Percentiles rank a stretch among this genome's conserved stretches.
phyloP scores from a whole-genome alignment of 1,140 invertebrate species.

The Cataglyphis hispanica region DNA sequence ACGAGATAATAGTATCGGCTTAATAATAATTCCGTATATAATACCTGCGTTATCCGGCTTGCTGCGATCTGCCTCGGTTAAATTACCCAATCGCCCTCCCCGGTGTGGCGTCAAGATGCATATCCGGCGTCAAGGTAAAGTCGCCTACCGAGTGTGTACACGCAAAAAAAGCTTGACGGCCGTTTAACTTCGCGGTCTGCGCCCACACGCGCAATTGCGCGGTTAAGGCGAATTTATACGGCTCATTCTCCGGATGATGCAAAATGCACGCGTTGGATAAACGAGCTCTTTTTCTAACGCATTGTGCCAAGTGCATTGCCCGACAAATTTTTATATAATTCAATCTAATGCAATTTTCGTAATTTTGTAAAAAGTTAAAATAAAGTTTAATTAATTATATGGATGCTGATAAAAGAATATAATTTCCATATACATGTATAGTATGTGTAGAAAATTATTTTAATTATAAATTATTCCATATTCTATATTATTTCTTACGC shows the following conservation, averaged over 20 bases:
- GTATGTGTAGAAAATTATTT: background rate
- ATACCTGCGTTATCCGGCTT: background rate
- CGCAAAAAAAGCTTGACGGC: slow-evolving; percentile 36
- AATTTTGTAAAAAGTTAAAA: background rate
- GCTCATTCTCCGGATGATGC: slow-evolving; percentile 8
- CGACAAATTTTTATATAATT: background rate
- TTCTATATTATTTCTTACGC: no score
- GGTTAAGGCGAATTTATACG: slow-evolving; percentile 48
- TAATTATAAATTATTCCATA: background rate
- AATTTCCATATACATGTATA: background rate
- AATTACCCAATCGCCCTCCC: slow-evolving; percentile 38
- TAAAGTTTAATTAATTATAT: background rate
- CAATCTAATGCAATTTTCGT: background rate
- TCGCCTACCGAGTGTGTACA: slow-evolving; percentile 45
- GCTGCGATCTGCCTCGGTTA: slow-evolving; percentile 21
- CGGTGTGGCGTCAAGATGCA: slow-evolving; percentile 18
- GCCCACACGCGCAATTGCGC: slow-evolving; percentile 49
- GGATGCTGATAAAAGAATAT: background rate
- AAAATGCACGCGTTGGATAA: background rate
- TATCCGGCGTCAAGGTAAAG: slow-evolving; percentile 42
- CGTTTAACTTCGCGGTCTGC: slow-evolving; percentile 34
- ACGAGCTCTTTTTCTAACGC: slow-evolving; percentile 7
- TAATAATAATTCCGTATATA: slow-evolving; percentile 25
- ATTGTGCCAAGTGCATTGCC: background rate
- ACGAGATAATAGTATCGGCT: slow-evolving; percentile 41